Percentiles rank a stretch among this genome's conserved stretches.
Evolutionary conservation across 2,797 vertebrate genomes (phyloP).

Genomic region (Chiropotes sagulatus): DNA sequence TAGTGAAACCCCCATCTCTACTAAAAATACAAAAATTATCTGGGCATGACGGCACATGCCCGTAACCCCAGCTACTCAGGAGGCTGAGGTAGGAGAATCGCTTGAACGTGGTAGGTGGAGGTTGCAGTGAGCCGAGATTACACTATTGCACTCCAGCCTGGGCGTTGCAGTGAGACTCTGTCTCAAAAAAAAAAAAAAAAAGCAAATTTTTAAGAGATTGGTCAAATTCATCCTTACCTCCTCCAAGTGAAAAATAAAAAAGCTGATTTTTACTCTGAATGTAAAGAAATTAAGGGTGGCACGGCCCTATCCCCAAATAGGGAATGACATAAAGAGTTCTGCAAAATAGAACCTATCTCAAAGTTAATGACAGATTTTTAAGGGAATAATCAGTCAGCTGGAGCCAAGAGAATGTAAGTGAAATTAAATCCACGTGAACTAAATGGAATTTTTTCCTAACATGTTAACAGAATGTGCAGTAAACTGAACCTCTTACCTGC

Average conservation of each 20-base stretch:
- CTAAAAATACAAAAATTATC: not conserved
- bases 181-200: not conserved
- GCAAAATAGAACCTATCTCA: not conserved
- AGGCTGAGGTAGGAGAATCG: not conserved
- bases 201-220: not conserved
- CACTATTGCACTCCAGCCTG: not conserved
- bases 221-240: not conserved
- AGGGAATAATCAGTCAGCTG: not conserved
- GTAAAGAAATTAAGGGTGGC: conserved; percentile 32
- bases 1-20: not conserved
- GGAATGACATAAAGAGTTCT: conserved; percentile 11
- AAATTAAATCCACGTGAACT: conserved; percentile 42
- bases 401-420: conserved; percentile 20
- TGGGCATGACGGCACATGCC: not conserved
- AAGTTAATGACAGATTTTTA: conserved; percentile 42
- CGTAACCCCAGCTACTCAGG: not conserved
- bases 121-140: not conserved
- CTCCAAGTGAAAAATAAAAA: conserved; percentile 24
- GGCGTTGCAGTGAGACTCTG: not conserved
- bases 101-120: not conserved
- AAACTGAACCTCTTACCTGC: not conserved
- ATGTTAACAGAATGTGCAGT: not conserved
- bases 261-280: not conserved
- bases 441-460: not conserved
- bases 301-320: conserved; percentile 22